Percentiles rank a stretch among this genome's conserved stretches.
phyloP scores from a whole-genome alignment of 2,888 invertebrate species.

The Plebejus anna region DNA sequence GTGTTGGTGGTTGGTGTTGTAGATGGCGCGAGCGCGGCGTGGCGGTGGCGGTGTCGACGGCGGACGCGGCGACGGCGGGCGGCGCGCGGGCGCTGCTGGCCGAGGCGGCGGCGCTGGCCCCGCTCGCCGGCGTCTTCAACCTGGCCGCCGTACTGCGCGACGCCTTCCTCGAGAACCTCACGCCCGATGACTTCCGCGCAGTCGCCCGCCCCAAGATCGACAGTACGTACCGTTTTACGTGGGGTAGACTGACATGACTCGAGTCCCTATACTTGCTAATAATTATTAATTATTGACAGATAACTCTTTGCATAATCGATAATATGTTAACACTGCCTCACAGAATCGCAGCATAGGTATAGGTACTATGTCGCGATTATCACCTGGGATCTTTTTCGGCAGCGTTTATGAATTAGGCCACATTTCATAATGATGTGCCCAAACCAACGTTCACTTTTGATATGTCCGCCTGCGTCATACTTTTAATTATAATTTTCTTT shows the following conservation, averaged over 20 bases:
- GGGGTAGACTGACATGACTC: background rate
- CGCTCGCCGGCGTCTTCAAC: slow-evolving; percentile 95
- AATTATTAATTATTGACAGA: too few species aligned
- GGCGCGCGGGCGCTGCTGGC: slow-evolving; percentile 83
- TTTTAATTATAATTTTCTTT: too few species aligned
- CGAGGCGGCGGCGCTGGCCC: slow-evolving; percentile 82
- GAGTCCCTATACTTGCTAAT: background rate
- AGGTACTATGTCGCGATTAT: too few species aligned
- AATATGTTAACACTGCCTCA: too few species aligned
- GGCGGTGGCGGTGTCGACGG: slow-evolving; percentile 81
- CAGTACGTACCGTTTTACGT: slow-evolving; percentile 50
- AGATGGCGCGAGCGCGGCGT: slow-evolving; percentile 82
- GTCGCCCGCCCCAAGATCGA: slow-evolving; percentile 93
- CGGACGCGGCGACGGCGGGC: slow-evolving; percentile 46
- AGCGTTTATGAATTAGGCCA: too few species aligned
- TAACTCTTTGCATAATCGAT: too few species aligned
- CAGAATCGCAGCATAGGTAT: too few species aligned
- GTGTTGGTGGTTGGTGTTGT: slow-evolving; percentile 46
- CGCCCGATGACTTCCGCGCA: slow-evolving; percentile 87
- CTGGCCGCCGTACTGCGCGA: slow-evolving; percentile 95
- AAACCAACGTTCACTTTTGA: too few species aligned
- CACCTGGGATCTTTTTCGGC: too few species aligned
- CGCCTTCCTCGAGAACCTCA: slow-evolving; percentile 92
- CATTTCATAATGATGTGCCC: too few species aligned
- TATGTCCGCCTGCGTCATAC: too few species aligned